Percentiles rank a stretch among this genome's conserved stretches.
Conservation (phyloP, 2,797 vertebrate species). For the Furcifer pardalis region DNA sequence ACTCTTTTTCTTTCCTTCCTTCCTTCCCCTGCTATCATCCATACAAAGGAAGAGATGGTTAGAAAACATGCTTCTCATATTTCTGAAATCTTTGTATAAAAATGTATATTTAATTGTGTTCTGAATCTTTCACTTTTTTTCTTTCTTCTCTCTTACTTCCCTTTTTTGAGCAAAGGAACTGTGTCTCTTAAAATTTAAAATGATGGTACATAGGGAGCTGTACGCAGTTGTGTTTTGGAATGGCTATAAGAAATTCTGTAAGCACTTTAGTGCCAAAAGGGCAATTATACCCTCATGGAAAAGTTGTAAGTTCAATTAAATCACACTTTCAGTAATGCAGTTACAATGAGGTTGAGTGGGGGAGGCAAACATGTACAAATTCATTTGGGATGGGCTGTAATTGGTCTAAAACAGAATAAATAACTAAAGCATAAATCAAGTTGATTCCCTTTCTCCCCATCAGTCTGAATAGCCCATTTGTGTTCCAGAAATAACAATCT, state of each 20-base stretch:
- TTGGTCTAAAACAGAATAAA: slow-evolving; percentile 21
- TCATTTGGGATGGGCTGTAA: slow-evolving; percentile 2
- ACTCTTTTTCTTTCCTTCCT: neutral
- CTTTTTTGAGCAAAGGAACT: neutral
- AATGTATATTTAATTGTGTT: accelerated
- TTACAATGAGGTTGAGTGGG: neutral
- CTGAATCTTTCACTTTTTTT: neutral
- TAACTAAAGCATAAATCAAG: neutral
- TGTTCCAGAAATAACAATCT: neutral
- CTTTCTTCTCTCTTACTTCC: neutral
- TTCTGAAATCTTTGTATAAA: neutral
- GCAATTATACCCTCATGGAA: neutral
- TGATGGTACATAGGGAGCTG: accelerated
- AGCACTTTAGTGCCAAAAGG: neutral
- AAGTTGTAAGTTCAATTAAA: slow-evolving; percentile 14
- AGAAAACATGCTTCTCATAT: neutral
- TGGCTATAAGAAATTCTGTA: neutral
- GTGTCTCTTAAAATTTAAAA: slow-evolving; percentile 12
- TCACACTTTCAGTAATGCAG: neutral
- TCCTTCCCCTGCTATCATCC: neutral
- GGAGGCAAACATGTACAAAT: neutral
- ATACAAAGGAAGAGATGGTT: neutral
- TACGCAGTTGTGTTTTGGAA: neutral
- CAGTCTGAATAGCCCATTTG: neutral
- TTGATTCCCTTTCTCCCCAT: neutral